Conservation (phyloP, 2,113 vertebrate genomes). For the Dolichallabes microphthalmus region DNA sequence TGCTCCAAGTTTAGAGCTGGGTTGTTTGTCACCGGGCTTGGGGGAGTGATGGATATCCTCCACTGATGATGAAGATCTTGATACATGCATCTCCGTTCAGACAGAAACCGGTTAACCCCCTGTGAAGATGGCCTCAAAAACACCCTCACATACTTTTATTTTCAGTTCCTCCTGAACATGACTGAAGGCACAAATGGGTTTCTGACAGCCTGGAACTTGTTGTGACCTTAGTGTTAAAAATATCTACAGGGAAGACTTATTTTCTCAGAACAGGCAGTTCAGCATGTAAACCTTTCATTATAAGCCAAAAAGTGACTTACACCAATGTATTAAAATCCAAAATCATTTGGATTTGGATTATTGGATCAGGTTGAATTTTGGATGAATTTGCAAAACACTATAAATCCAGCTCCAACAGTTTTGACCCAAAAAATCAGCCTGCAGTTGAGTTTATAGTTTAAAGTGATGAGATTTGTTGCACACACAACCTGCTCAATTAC, state of each 20-base stretch:
- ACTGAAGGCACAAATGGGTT: conserved; percentile 41
- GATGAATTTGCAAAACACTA: too few species aligned
- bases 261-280: not conserved
- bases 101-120: conserved; percentile 45
- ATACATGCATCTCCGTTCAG: conserved; percentile 46
- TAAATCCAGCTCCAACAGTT: too few species aligned
- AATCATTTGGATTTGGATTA: not conserved
- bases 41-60: conserved; percentile 47
- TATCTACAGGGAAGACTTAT: too few species aligned
- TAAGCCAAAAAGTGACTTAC: not conserved
- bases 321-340: not conserved
- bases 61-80: conserved; percentile 49
- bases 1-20: conserved; percentile 16
- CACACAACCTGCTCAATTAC: too few species aligned
- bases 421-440: too few species aligned
- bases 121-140: conserved; percentile 16
- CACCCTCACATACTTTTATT: conserved; percentile 1
- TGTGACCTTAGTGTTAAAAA: not conserved
- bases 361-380: too few species aligned
- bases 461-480: too few species aligned
- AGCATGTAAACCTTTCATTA: not conserved
- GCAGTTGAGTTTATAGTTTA: too few species aligned
- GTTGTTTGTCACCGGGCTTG: conserved; percentile 23
- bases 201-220: conserved; percentile 14
- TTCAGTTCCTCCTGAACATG: not conserved